Conservation (phyloP, 2,113 vertebrate species). For the Steatornis caripensis region DNA sequence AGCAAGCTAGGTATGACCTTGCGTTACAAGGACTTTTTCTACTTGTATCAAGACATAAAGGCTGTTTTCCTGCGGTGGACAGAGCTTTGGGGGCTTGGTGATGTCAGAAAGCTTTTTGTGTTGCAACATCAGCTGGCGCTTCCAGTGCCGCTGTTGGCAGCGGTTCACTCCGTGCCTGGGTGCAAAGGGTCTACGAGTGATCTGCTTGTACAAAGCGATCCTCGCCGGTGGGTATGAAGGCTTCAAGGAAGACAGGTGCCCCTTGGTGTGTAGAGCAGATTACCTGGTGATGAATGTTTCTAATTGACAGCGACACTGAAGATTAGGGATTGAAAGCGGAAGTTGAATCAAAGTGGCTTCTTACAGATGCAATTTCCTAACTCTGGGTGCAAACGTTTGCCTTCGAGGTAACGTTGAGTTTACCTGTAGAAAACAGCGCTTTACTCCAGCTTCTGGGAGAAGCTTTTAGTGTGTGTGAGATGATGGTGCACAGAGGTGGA, state of each 20-base stretch:
- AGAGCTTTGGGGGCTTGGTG: background rate
- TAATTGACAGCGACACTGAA: background rate
- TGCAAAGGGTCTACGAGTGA: background rate
- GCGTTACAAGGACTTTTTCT: background rate
- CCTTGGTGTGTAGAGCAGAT: rapidly evolving
- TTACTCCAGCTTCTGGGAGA: background rate
- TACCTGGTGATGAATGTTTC: background rate
- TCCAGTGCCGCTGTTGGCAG: background rate
- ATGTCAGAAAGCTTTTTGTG: background rate
- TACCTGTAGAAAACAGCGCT: background rate
- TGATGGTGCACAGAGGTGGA: background rate
- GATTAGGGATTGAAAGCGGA: background rate
- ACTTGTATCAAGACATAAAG: background rate
- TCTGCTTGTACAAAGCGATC: background rate
- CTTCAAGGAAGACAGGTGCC: background rate
- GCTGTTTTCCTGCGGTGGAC: background rate
- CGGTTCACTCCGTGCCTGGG: rapidly evolving
- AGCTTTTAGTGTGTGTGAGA: background rate
- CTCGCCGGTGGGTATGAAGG: background rate
- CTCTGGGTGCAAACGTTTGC: background rate
- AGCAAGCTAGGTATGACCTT: slow-evolving; percentile 7
- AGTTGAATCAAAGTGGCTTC: background rate
- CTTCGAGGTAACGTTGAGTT: background rate
- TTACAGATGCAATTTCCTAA: background rate
- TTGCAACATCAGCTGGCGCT: background rate